Evolutionary conservation across 2,113 vertebrate genomes (phyloP).

Genomic region (Sphaerodactylus townsendi): DNA sequence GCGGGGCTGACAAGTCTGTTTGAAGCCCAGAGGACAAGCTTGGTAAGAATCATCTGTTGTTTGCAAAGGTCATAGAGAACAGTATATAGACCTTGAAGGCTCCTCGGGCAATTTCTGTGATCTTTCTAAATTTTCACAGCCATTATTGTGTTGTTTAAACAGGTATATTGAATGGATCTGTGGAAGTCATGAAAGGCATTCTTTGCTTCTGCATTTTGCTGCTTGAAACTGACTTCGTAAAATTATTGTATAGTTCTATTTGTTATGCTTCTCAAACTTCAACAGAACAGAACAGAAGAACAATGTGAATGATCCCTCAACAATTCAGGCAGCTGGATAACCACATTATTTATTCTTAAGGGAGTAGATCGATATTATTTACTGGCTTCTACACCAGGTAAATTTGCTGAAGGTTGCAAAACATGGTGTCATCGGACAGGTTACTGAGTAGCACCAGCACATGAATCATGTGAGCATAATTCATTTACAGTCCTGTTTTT

Average conservation of each 20-base stretch:
- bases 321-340: background rate
- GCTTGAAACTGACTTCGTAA: background rate
- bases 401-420: too few species aligned
- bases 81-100: background rate
- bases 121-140: background rate
- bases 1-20: background rate
- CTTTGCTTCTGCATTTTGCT: background rate
- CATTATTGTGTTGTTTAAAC: background rate
- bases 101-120: background rate
- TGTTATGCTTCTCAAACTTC: background rate
- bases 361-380: background rate
- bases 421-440: too few species aligned
- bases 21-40: conserved; percentile 18
- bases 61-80: conserved; percentile 8
- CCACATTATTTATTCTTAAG: background rate
- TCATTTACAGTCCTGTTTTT: too few species aligned
- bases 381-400: background rate
- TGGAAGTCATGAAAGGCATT: background rate
- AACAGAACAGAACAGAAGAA: background rate
- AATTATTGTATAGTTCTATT: background rate
- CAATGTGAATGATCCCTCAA: background rate
- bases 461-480: too few species aligned
- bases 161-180: background rate
- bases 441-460: too few species aligned
- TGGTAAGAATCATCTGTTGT: background rate